Evolutionary conservation across 2,113 vertebrate species (phyloP).

Genomic region (Pterocles orientalis): DNA sequence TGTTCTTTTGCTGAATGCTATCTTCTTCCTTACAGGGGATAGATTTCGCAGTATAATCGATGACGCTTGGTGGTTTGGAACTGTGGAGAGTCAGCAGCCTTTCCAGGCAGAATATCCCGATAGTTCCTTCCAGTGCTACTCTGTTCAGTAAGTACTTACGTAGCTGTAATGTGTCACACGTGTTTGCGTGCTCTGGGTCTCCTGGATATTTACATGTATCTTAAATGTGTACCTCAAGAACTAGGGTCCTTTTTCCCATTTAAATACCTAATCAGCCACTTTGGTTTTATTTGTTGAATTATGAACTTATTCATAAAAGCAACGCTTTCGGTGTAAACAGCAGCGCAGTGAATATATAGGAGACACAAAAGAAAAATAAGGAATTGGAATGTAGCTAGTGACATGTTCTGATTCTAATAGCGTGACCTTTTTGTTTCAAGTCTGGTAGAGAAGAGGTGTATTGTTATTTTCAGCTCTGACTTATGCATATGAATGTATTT

Average conservation of each 20-base stretch:
- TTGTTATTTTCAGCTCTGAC: neutral
- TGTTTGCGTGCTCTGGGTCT: neutral
- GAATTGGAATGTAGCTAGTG: neutral
- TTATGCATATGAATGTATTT: neutral
- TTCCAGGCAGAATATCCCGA: slow-evolving; percentile 95
- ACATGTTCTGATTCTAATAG: neutral
- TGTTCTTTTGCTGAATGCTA: neutral
- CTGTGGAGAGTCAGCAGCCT: slow-evolving; percentile 94
- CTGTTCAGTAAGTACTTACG: slow-evolving; percentile 85
- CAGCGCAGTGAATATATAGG: neutral
- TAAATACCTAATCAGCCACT: neutral
- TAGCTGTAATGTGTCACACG: neutral
- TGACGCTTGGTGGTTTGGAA: slow-evolving; percentile 98
- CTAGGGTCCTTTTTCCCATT: neutral
- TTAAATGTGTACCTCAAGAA: neutral
- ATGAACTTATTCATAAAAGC: neutral
- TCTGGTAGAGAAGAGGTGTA: neutral
- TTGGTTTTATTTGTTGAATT: neutral
- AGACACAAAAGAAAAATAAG: neutral
- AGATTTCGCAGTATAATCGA: slow-evolving; percentile 98
- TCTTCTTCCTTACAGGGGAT: slow-evolving; percentile 76
- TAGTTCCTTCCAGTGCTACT: slow-evolving; percentile 97
- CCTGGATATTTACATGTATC: neutral
- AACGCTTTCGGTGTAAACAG: neutral
- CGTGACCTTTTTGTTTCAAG: neutral